phyloP scores from a whole-genome alignment of 2,113 vertebrate genomes.

The Heterocephalus glaber region DNA sequence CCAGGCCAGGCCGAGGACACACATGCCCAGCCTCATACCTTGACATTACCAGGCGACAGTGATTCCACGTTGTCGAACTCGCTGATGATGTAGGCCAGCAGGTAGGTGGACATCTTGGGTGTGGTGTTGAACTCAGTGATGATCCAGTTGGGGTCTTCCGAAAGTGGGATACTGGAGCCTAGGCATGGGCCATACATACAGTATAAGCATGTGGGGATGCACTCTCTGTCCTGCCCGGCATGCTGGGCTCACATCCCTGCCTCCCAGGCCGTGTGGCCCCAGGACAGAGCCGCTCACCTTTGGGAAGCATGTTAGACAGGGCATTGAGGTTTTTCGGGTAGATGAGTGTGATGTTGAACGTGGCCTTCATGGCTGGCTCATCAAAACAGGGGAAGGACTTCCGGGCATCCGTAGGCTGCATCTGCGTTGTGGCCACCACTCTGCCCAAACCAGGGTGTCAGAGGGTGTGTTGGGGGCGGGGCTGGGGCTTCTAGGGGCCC shows the following conservation, averaged over 20 bases:
- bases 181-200: accelerated
- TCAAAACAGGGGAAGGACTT: conserved; percentile 98
- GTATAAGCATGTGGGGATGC: accelerated
- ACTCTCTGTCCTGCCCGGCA: accelerated
- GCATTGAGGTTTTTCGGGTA: conserved; percentile 79
- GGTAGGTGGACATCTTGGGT: conserved; percentile 92
- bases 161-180: accelerated
- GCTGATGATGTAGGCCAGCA: conserved; percentile 91
- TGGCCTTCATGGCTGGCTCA: conserved; percentile 95
- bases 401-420: conserved; percentile 92
- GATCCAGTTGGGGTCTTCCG: accelerated
- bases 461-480: background rate
- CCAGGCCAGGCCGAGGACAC: accelerated
- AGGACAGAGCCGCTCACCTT: conserved; percentile 76
- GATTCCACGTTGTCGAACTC: conserved; percentile 42
- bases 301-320: conserved; percentile 91
- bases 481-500: background rate
- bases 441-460: conserved; percentile 80
- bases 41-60: accelerated
- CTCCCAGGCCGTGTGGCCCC: accelerated
- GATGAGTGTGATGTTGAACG: conserved; percentile 89
- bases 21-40: conserved; percentile 80
- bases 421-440: conserved; percentile 95
- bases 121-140: conserved; percentile 86
- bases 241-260: background rate